Conservation (phyloP, 2,113 vertebrate species). For the Columba livia region DNA sequence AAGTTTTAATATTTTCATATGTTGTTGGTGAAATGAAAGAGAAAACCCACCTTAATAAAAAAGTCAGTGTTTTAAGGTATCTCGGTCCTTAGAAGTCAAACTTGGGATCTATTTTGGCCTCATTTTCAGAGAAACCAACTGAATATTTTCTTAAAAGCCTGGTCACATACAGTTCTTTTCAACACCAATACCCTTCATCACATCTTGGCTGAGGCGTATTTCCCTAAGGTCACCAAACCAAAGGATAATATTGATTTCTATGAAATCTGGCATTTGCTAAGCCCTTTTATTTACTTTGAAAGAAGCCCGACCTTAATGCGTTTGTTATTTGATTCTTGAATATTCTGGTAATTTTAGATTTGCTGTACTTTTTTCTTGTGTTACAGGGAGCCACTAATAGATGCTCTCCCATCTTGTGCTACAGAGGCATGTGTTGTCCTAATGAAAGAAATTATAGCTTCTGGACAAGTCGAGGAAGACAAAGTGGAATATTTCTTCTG, state of each 20-base stretch:
- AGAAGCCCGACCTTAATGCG: background rate
- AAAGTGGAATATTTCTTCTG: conserved; percentile 75
- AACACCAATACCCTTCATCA: background rate
- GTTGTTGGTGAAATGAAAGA: background rate
- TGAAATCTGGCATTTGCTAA: background rate
- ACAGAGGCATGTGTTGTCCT: conserved; percentile 82
- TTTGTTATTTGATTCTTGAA: background rate
- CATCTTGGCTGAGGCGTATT: background rate
- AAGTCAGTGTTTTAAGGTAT: background rate
- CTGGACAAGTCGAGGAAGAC: conserved; percentile 76
- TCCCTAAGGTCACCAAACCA: background rate
- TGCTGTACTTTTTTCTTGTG: background rate
- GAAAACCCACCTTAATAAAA: background rate
- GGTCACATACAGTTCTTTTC: background rate
- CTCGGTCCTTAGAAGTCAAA: background rate
- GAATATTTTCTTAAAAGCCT: background rate
- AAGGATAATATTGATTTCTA: background rate
- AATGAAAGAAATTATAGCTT: conserved; percentile 77
- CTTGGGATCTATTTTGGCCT: background rate
- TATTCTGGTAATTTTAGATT: background rate
- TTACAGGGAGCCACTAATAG: conserved; percentile 82
- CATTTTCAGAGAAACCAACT: background rate
- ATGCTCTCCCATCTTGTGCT: conserved; percentile 82
- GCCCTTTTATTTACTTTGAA: background rate
- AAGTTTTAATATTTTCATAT: background rate